Evolutionary conservation across 2,797 vertebrate species (phyloP), one percentile per base, ranked within the genome.

Genomic region (Diceros bicornis): DNA sequence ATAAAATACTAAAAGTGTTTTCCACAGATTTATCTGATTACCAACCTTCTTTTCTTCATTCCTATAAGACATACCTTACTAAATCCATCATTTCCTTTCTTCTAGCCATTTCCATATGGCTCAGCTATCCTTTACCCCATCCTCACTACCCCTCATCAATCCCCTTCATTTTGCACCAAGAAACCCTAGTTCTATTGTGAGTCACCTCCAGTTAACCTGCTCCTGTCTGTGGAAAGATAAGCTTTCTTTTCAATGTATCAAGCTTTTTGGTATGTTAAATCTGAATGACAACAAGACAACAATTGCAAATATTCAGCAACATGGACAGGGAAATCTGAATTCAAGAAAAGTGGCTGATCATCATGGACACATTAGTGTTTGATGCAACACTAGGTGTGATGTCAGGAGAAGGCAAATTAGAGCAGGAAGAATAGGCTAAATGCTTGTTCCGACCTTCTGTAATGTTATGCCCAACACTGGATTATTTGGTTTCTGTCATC

Each of bases 311-410:
- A 95, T 44, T 69, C 41, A 89, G 47, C 16, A 88, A 64, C 1
- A 9, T 64, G 13, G 50, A 84, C 20, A 82, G 1, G 32, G 16
- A 59, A 91, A 89, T 7, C 0, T 75, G 57, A 93, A 55, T 50
- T 89, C 23, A 92, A 97, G 61, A 86, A 91, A 85, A 72, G 34
- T 41, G 47, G 14, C n/a, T 71, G 17, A 86, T 81, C 61, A 92
- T 74, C 32, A 79, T 18, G 21, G 89, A 96, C 17, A 87, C 2
- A 21, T 57, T 78, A 89, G 50, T 89, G 68, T 37, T 34, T 84
- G 61, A 84, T 66, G 41, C 89, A 89, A 86, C 50, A 52, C 69
- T 6, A 78, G 23, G 27, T 59, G 27, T 77, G 25, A 82, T 27
- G 27, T 93, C 59, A 89, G 13, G 8, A 32, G 29, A 75, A 87